phyloP scores from a whole-genome alignment of 2,888 invertebrate species.

The Archips crataeganus region DNA sequence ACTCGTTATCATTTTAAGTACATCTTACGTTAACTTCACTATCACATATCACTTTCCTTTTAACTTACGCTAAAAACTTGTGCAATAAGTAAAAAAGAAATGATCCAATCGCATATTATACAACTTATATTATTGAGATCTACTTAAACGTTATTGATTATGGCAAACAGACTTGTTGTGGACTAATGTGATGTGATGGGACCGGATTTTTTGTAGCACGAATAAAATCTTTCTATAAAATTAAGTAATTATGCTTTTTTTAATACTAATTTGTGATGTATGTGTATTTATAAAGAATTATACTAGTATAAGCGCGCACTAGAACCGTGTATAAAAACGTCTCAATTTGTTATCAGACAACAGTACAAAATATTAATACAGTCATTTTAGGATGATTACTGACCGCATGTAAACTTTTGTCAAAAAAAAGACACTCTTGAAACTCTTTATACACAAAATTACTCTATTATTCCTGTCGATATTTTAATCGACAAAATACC shows the following conservation, averaged over 20 bases:
- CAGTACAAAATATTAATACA: too few relatives aligned
- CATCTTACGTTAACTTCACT: slow-evolving; percentile 30
- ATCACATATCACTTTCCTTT: slow-evolving; percentile 38
- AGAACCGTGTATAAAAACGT: too few relatives aligned
- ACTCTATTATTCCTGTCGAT: neutral
- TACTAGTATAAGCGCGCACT: too few relatives aligned
- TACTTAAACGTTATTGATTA: slow-evolving; percentile 68
- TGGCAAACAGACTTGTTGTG: slow-evolving; percentile 61
- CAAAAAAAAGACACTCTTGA: too few relatives aligned
- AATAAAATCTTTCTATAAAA: neutral
- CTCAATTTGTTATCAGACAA: too few relatives aligned
- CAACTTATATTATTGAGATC: slow-evolving; percentile 80
- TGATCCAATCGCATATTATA: slow-evolving; percentile 47
- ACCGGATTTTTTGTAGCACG: neutral
- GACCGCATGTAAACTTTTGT: too few relatives aligned
- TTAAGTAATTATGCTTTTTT: too few relatives aligned
- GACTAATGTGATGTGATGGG: neutral
- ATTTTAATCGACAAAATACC: neutral
- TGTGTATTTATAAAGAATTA: too few relatives aligned
- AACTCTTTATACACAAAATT: too few relatives aligned
- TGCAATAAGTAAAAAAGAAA: slow-evolving; percentile 35
- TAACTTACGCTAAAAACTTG: slow-evolving; percentile 30
- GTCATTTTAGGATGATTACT: too few relatives aligned
- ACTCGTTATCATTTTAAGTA: slow-evolving; percentile 31
- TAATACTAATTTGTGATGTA: too few relatives aligned